Conservation (phyloP, 2,113 vertebrate species). For the Pongo abelii region DNA sequence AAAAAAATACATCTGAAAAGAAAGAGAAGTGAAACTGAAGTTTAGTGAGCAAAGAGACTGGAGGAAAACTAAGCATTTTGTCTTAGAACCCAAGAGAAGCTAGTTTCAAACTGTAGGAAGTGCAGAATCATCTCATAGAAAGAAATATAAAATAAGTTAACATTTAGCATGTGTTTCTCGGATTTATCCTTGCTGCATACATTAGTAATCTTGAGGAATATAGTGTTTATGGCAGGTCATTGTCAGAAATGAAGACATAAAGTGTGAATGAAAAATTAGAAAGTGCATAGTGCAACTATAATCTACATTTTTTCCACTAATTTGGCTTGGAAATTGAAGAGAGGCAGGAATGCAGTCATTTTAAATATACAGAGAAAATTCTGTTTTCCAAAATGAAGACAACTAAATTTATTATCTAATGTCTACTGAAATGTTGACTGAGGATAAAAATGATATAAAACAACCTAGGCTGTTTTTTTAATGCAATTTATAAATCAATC, state of each 20-base stretch:
- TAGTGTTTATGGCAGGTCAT: background rate
- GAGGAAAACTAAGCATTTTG: background rate
- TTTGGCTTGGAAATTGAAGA: background rate
- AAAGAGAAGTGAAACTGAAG: background rate
- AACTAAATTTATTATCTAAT: background rate
- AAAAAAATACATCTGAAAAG: background rate
- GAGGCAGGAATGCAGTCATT: background rate
- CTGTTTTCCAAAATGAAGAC: background rate
- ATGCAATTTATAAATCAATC: background rate
- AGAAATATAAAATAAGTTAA: background rate
- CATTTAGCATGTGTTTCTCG: background rate
- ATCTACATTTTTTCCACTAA: background rate
- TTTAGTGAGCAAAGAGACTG: background rate
- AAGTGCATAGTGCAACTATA: background rate
- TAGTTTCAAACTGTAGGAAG: background rate
- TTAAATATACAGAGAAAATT: background rate
- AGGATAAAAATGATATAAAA: background rate
- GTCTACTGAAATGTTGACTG: background rate
- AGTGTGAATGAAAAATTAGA: background rate
- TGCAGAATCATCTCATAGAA: background rate
- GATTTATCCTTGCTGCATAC: background rate
- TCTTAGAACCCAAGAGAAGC: background rate
- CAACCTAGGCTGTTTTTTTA: background rate
- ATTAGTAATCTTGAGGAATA: background rate
- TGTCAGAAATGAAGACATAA: background rate